Conservation (phyloP, 1,140 invertebrate species). For the Apis cerana region DNA sequence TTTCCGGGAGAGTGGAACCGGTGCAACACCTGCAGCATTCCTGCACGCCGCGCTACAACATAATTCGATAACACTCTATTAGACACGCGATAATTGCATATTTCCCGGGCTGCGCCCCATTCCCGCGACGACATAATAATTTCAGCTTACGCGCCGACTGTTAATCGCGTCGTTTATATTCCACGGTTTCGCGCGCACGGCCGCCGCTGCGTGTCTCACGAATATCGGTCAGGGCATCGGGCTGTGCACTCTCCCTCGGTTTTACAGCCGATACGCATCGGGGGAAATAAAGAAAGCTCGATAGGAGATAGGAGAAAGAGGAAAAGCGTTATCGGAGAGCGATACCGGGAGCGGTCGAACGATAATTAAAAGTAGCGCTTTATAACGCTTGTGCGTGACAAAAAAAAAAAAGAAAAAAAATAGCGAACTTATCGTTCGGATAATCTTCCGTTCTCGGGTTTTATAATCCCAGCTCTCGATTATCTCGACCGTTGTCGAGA, state of each 20-base stretch:
- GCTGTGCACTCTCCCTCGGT: background rate
- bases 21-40: conserved; percentile 16
- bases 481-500: too few species aligned
- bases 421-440: too few species aligned
- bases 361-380: too few species aligned
- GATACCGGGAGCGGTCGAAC: background rate
- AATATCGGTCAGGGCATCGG: conserved; percentile 20
- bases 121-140: conserved; percentile 18
- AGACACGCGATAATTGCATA: conserved; percentile 35
- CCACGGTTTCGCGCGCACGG: conserved; percentile 16
- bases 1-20: background rate
- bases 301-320: background rate
- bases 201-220: conserved; percentile 24
- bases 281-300: conserved; percentile 20
- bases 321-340: background rate
- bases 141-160: conserved; percentile 13
- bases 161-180: conserved; percentile 38
- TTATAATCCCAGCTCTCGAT: too few species aligned
- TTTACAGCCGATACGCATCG: conserved; percentile 15
- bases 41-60: background rate
- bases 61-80: conserved; percentile 36
- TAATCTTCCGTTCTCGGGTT: too few species aligned
- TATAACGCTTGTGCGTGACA: too few species aligned
- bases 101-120: background rate
- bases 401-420: too few species aligned